Evolutionary conservation across 2,888 invertebrate species (phyloP).

Genomic region (Lysandra coridon): DNA sequence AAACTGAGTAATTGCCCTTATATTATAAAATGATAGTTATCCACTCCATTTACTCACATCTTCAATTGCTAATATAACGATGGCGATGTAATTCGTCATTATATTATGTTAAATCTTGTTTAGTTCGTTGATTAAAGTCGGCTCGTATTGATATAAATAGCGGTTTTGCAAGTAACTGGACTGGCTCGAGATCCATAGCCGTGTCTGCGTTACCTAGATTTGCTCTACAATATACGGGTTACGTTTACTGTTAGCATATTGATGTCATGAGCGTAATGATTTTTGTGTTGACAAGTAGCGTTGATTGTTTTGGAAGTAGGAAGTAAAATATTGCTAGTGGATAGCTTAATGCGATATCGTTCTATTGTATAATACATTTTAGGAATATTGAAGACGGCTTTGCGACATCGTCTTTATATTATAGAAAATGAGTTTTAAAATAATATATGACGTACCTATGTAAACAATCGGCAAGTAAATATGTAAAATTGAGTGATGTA

Average conservation of each 20-base stretch:
- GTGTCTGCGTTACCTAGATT: constrained; percentile 56
- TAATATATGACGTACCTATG: too few species aligned
- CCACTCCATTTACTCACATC: not conserved
- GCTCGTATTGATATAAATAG: constrained; percentile 70
- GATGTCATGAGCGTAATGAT: constrained; percentile 21
- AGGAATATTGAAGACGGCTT: too few species aligned
- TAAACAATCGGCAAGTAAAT: too few species aligned
- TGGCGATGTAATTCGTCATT: constrained; percentile 19
- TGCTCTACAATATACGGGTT: constrained; percentile 39
- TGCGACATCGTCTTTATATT: too few species aligned
- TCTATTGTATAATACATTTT: too few species aligned
- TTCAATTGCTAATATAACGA: constrained; percentile 12
- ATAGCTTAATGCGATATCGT: too few species aligned
- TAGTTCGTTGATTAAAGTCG: constrained; percentile 50
- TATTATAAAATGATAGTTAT: too few species aligned
- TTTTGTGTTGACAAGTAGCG: constrained; percentile 2
- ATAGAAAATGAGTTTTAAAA: too few species aligned
- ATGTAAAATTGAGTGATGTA: too few species aligned
- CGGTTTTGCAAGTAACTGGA: constrained; percentile 78
- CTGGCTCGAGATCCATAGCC: constrained; percentile 60
- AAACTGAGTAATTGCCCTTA: too few species aligned
- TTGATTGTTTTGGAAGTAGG: not conserved
- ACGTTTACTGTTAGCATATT: constrained; percentile 27
- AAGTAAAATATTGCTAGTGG: not conserved
- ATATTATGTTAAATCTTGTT: constrained; percentile 32